phyloP scores from a whole-genome alignment of 2,888 invertebrate genomes.

The Eupithecia exiguata region DNA sequence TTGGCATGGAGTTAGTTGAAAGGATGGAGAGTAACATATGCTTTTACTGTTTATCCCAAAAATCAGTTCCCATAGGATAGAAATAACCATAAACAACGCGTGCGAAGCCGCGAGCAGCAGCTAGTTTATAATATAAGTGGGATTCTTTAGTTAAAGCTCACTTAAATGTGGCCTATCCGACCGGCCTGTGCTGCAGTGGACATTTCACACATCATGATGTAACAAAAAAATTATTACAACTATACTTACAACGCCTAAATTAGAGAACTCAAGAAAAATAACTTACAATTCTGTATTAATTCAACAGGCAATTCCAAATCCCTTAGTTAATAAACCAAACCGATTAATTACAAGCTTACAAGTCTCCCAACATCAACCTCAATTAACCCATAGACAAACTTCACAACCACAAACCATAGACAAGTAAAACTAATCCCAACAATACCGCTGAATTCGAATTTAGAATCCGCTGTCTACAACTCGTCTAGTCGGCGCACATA shows the following conservation, averaged over 20 bases:
- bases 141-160: neutral
- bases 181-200: neutral
- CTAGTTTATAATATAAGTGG: neutral
- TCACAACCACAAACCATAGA: conserved; percentile 49
- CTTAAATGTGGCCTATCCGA: neutral
- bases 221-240: neutral
- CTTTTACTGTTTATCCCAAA: no score
- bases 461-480: conserved; percentile 68
- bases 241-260: neutral
- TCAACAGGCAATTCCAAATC: neutral
- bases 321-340: neutral
- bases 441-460: conserved; percentile 47
- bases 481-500: conserved; percentile 72
- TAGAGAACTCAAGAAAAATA: neutral
- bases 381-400: conserved; percentile 44
- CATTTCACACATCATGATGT: neutral
- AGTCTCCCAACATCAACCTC: conserved; percentile 22
- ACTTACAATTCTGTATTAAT: neutral
- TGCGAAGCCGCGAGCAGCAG: no score
- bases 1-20: no score
- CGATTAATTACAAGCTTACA: conserved; percentile 4
- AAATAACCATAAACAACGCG: no score
- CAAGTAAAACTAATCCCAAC: conserved; percentile 45
- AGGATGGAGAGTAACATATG: no score
- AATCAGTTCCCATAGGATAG: no score